phyloP scores from a whole-genome alignment of 2,113 vertebrate genomes.

The Ovis aries region DNA sequence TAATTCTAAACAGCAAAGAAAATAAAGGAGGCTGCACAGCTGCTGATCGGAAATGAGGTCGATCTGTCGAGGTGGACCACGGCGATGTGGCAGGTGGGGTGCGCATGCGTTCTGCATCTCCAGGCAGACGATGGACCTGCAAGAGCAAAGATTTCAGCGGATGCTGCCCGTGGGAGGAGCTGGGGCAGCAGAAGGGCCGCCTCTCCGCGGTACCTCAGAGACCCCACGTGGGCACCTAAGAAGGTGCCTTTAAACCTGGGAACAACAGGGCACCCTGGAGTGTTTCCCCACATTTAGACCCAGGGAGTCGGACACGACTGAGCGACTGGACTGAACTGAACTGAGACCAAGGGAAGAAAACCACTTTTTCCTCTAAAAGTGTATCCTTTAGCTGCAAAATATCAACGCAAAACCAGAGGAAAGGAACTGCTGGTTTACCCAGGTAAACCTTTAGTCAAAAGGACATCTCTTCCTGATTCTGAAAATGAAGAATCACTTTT shows the following conservation, averaged over 20 bases:
- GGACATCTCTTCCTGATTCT: neutral
- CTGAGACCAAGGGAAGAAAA: neutral
- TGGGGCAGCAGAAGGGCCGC: neutral
- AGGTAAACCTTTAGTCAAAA: neutral
- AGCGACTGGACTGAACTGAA: neutral
- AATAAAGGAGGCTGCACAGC: neutral
- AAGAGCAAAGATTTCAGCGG: neutral
- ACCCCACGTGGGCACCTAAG: neutral
- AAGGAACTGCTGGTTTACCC: neutral
- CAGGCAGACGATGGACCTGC: no score
- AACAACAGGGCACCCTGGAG: neutral
- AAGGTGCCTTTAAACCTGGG: neutral
- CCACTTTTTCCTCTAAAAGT: neutral
- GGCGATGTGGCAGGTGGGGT: neutral
- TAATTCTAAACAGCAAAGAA: slow-evolving; percentile 10
- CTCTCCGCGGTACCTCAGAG: neutral
- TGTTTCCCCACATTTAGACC: neutral
- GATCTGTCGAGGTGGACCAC: accelerated
- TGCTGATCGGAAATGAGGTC: neutral
- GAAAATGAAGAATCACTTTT: neutral
- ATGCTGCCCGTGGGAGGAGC: neutral
- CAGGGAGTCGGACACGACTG: neutral
- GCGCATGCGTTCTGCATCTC: neutral
- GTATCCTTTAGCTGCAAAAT: neutral
- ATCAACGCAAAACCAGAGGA: neutral